Evolutionary conservation across 1,140 invertebrate species (phyloP), one percentile per base, ranked within the genome.

Genomic region (Drosophila tristis): DNA sequence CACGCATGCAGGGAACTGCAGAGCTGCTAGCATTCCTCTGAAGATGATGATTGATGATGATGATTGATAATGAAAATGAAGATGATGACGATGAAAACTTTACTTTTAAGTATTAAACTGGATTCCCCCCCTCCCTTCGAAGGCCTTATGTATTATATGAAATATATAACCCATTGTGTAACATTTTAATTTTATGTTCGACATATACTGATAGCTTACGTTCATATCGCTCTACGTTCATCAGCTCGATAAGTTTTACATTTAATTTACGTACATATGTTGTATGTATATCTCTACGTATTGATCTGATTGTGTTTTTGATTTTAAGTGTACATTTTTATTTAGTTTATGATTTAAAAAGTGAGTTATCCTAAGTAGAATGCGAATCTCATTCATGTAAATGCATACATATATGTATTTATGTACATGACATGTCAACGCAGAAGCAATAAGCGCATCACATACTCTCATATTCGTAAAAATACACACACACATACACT

Each of bases 121-220:
- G 53, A 75, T 49, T 47, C 62, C 77, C 64, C 57, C 20, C 20
- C 20, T 20, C 20, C 20, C 2, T 71, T 74, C 57, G 51, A 87
- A 72, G 70, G 82, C 82, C 82, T 86, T 86, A 86, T 86, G 82
- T 86, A 86, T 87, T 60, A 86, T 86, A 86, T 86, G 60, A 87
- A 89, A 87, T 82, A 87, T 86, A 87, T 57, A 87, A 70, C 26
- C 67, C 73, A 58, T 66, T 85, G 81, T 85, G 76, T 73, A 76
- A 79, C 43, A 31, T 67, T 80, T 55, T 84, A 84, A 49, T 45
- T 60, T 58, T 85, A 84, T 76, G 75, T 85, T 84, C 51, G 61
- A 61, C 48, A 78, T 71, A 85, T 79, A 70, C 66, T 62, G 78
- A 61, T 84, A 66, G 68, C 73, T 78, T 87, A 81, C 76, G 81